These are phyloP conservation scores for Procapra przewalskii DNA, from an alignment of 2,113 vertebrate genomes.

Conservation along the genomic window DNA sequence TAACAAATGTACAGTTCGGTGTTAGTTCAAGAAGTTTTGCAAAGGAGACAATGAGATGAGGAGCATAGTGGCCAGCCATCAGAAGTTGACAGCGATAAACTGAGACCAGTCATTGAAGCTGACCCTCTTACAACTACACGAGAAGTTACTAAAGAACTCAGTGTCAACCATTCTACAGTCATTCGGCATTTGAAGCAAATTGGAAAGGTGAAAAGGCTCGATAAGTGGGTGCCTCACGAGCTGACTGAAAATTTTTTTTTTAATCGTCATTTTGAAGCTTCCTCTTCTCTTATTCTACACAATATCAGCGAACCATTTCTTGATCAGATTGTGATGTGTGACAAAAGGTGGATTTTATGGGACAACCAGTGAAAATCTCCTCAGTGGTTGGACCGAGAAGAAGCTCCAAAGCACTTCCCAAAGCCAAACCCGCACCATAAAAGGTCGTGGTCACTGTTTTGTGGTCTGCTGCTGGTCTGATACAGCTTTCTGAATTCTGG, in stretches of 20 bases:
- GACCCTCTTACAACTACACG: background rate
- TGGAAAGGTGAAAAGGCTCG: background rate
- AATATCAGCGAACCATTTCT: background rate
- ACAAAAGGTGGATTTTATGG: background rate
- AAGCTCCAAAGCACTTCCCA: background rate
- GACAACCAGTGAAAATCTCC: background rate
- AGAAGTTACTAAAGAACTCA: background rate
- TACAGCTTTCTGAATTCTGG: background rate
- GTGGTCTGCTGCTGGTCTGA: background rate
- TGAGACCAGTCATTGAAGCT: background rate
- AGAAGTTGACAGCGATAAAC: background rate
- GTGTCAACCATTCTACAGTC: background rate
- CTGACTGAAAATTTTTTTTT: background rate
- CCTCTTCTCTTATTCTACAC: background rate
- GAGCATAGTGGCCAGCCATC: background rate
- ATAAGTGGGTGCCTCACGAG: background rate
- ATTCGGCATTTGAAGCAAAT: background rate
- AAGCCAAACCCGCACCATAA: background rate
- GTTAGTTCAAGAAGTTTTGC: background rate
- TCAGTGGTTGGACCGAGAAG: background rate
- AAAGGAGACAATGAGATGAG: background rate
- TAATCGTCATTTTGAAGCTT: background rate
- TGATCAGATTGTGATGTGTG: background rate
- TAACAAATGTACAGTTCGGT: background rate
- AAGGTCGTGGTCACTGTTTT: background rate